Conservation (phyloP, 2,888 invertebrate genomes). For the Napeogenes inachia region DNA sequence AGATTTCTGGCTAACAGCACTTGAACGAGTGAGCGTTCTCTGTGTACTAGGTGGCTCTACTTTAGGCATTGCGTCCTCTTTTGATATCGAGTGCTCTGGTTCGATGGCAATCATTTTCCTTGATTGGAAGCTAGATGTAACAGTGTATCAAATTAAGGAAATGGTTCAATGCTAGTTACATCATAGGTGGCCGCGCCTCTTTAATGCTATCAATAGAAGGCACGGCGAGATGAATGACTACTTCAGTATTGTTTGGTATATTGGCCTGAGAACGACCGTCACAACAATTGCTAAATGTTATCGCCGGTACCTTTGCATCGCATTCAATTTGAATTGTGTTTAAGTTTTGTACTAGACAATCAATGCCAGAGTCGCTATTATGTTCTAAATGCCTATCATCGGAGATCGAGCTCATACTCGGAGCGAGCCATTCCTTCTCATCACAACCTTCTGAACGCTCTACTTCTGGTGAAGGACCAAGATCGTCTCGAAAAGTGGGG, state of each 20-base stretch:
- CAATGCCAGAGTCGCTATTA: constrained; percentile 47
- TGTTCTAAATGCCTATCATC: constrained; percentile 48
- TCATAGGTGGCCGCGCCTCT: constrained; percentile 71
- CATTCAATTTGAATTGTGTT: constrained; percentile 57
- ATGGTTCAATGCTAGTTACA: constrained; percentile 46
- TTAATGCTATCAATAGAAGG: constrained; percentile 63
- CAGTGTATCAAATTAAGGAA: constrained; percentile 17
- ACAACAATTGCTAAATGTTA: constrained; percentile 73
- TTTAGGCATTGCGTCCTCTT: constrained; percentile 59
- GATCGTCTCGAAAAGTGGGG: constrained; percentile 49
- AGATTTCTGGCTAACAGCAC: constrained; percentile 79
- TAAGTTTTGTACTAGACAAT: constrained; percentile 57
- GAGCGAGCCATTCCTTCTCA: constrained; percentile 70
- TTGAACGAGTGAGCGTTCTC: constrained; percentile 76
- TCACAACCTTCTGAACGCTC: constrained; percentile 54
- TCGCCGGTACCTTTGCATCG: constrained; percentile 64
- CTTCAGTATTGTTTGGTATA: constrained; percentile 54
- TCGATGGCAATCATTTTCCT: constrained; percentile 69
- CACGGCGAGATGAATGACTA: constrained; percentile 64
- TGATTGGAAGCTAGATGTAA: constrained; percentile 20
- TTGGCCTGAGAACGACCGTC: constrained; percentile 54
- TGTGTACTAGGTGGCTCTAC: constrained; percentile 64
- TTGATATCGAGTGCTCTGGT: constrained; percentile 60
- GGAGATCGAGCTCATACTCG: constrained; percentile 67
- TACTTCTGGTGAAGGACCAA: constrained; percentile 49